These are phyloP conservation scores for Taurulus bubalis DNA, from an alignment of 2,113 vertebrate species.

Conservation along the genomic window DNA sequence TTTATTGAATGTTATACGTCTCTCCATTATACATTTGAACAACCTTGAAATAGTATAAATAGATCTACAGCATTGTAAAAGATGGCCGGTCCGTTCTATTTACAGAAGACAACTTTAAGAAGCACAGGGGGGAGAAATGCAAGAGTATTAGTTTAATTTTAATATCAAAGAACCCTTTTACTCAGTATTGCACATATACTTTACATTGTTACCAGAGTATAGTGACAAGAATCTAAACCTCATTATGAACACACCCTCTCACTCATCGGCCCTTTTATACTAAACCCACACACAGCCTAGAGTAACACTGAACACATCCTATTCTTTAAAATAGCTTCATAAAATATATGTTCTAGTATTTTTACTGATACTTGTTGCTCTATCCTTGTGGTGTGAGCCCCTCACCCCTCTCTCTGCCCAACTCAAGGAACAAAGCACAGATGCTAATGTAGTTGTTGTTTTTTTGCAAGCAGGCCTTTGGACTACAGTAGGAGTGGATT, in stretches of 20 bases:
- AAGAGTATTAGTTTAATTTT: slow-evolving; percentile 62
- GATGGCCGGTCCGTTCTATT: slow-evolving; percentile 68
- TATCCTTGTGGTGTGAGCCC: slow-evolving; percentile 65
- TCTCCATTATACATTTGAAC: slow-evolving; percentile 73
- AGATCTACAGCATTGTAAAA: slow-evolving; percentile 80
- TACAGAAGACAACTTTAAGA: slow-evolving; percentile 71
- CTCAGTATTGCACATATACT: slow-evolving; percentile 73
- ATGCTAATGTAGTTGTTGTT: slow-evolving; percentile 53
- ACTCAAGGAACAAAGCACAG: slow-evolving; percentile 55
- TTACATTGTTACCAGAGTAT: slow-evolving; percentile 69
- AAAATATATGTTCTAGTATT: slow-evolving; percentile 79
- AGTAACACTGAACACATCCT: slow-evolving; percentile 73
- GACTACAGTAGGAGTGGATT: slow-evolving; percentile 31
- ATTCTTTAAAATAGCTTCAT: slow-evolving; percentile 80
- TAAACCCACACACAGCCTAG: slow-evolving; percentile 73
- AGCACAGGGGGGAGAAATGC: slow-evolving; percentile 54
- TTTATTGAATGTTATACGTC: slow-evolving; percentile 77
- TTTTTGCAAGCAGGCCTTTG: slow-evolving; percentile 32
- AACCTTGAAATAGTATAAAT: slow-evolving; percentile 79
- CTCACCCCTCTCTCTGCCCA: slow-evolving; percentile 36
- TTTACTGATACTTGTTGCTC: slow-evolving; percentile 73
- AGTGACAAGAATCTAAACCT: slow-evolving; percentile 60
- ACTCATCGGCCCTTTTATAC: slow-evolving; percentile 32
- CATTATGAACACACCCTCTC: slow-evolving; percentile 53
- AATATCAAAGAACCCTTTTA: slow-evolving; percentile 69